These are phyloP conservation scores for Plagodis dolabraria DNA, from an alignment of 2,888 invertebrate species.

Conservation along the genomic window DNA sequence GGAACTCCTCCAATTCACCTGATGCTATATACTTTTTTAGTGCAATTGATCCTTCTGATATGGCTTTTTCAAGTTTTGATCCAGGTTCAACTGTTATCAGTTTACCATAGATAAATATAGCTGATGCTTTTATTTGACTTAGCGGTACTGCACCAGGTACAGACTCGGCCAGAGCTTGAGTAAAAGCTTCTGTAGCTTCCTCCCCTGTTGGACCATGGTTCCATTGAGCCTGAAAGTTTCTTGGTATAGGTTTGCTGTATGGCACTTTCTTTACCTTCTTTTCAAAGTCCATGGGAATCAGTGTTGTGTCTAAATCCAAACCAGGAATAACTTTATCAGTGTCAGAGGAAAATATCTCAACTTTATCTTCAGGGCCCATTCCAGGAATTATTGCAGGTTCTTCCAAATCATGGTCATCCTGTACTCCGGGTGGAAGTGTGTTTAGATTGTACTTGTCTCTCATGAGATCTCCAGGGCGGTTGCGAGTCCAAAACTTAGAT, in stretches of 20 bases:
- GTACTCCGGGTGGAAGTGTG: conserved; percentile 92
- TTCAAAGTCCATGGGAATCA: conserved; percentile 87
- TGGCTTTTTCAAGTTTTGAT: conserved; percentile 90
- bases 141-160: conserved; percentile 92
- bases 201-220: conserved; percentile 88
- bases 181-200: conserved; percentile 86
- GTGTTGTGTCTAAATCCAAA: conserved; percentile 90
- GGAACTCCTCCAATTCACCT: conserved; percentile 92
- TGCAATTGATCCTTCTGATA: conserved; percentile 90
- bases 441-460: conserved; percentile 98
- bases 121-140: conserved; percentile 90
- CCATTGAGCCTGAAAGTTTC: conserved; percentile 99
- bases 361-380: conserved; percentile 99
- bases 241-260: conserved; percentile 97
- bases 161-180: conserved; percentile 89
- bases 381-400: conserved; percentile 95
- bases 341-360: conserved; percentile 88
- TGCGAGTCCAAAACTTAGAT: conserved; percentile 99
- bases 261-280: conserved; percentile 94
- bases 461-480: conserved; percentile 99
- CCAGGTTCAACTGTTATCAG: conserved; percentile 91
- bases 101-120: conserved; percentile 93
- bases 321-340: conserved; percentile 91
- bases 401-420: conserved; percentile 84
- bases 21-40: conserved; percentile 91